phyloP scores from a whole-genome alignment of 37 sponge, comb jelly and placozoan species.

The Dysidea cf. avara region DNA sequence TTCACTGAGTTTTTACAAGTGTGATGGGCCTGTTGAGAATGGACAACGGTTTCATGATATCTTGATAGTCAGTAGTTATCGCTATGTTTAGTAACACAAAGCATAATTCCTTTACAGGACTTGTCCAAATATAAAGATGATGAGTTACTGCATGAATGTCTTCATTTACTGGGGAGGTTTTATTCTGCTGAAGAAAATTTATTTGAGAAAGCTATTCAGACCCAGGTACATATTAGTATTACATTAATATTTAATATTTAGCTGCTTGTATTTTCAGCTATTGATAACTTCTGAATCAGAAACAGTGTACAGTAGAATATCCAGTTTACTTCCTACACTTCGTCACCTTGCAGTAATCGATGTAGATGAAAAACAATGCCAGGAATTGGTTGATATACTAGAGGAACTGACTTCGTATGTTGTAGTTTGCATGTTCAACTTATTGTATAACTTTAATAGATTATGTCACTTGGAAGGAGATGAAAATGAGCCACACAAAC shows the following conservation, averaged over 20 bases:
- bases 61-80: too few relatives aligned
- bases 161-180: too few relatives aligned
- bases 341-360: conserved; percentile 9
- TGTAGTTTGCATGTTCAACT: too few relatives aligned
- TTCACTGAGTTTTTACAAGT: too few relatives aligned
- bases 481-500: conserved; percentile 49
- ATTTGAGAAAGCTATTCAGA: conserved; percentile 19
- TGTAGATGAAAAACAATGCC: background rate
- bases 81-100: too few relatives aligned
- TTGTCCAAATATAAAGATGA: conserved; percentile 9
- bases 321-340: background rate
- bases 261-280: too few relatives aligned
- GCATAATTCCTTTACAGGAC: background rate
- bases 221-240: conserved; percentile 6
- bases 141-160: too few relatives aligned
- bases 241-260: background rate
- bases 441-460: background rate
- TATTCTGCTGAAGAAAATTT: too few relatives aligned
- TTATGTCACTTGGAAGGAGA: conserved; percentile 47
- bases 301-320: conserved; percentile 4
- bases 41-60: too few relatives aligned
- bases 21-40: too few relatives aligned
- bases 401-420: background rate
- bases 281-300: too few relatives aligned
- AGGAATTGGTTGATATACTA: background rate